Evolutionary conservation across 2,113 vertebrate species (phyloP), one percentile per base, ranked within the genome.

Genomic region (Lichenostomus cassidix): DNA sequence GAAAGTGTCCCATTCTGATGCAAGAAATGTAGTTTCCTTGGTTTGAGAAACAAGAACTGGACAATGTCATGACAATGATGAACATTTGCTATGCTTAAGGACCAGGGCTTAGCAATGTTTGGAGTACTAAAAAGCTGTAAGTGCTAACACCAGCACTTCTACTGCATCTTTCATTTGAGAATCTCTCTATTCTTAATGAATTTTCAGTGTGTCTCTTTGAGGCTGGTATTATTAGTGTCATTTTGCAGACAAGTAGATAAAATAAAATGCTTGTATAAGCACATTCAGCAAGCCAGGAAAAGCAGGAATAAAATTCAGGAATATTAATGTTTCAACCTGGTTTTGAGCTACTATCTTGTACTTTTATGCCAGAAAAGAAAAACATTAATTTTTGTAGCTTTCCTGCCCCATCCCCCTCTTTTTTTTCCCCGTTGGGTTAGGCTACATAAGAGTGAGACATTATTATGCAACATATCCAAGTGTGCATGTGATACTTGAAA

Each of bases 401-500:
- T 90, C 15, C 27, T 62, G 39, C 15, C 55, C 47, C 56, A 39
- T 13, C 28, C 31, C 5, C 1, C 6, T 16, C 5, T 2, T 7
- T 10, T 63, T 76, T 15, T 46, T 20, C 14, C 12, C 42, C n/a
- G 19, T 77, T 63, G 85, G 60, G 31, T 80, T 92, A 89, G 47
- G 68, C 69, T 92, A 73, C 69, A 86, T 93, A 49, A 58, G 93
- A 96, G 80, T 25, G 39, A 96, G 79, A 93, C n/a, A 28, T 95
- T 90, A 94, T 96, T 96, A 95, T 92, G 92, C 88, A 94, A 96
- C 62, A 68, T 93, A 92, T 92, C 92, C 56, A 92, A 95, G 49
- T 79, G 44, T 96, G 64, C 94, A 83, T 96, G 95, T 96, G 96
- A 95, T 92, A 69, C 69, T 92, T 96, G 96, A 87, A 94, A 94